Conservation (phyloP, 2,113 vertebrate genomes). For the Cavia aperea region DNA sequence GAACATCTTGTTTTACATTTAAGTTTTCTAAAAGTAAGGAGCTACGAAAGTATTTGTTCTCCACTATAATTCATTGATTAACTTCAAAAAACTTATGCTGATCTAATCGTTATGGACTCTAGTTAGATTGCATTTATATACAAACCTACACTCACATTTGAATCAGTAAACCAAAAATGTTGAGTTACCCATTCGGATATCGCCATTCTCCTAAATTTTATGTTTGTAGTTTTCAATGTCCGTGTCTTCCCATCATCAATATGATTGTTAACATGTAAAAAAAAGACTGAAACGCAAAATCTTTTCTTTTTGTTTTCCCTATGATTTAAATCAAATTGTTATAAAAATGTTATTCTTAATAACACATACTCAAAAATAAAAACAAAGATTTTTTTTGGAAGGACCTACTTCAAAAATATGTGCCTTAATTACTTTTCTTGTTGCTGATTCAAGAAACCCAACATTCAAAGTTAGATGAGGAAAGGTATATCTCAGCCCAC, state of each 20-base stretch:
- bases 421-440: background rate
- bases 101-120: slow-evolving; percentile 21
- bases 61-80: background rate
- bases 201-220: background rate
- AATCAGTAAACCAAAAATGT: slow-evolving; percentile 21
- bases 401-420: background rate
- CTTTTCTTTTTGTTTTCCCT: background rate
- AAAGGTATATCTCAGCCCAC: background rate
- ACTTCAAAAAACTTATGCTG: background rate
- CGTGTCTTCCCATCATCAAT: background rate
- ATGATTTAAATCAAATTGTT: background rate
- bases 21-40: background rate
- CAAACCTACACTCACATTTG: slow-evolving; percentile 13
- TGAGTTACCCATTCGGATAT: background rate
- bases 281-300: background rate
- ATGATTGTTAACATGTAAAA: background rate
- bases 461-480: background rate
- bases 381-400: background rate
- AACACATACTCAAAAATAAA: background rate
- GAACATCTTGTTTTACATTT: background rate
- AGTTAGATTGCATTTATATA: slow-evolving; percentile 33
- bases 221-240: background rate
- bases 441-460: background rate
- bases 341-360: background rate
- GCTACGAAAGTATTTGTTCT: background rate